phyloP scores from a whole-genome alignment of 2,888 invertebrate species.

The Phyllotreta cruciferae region DNA sequence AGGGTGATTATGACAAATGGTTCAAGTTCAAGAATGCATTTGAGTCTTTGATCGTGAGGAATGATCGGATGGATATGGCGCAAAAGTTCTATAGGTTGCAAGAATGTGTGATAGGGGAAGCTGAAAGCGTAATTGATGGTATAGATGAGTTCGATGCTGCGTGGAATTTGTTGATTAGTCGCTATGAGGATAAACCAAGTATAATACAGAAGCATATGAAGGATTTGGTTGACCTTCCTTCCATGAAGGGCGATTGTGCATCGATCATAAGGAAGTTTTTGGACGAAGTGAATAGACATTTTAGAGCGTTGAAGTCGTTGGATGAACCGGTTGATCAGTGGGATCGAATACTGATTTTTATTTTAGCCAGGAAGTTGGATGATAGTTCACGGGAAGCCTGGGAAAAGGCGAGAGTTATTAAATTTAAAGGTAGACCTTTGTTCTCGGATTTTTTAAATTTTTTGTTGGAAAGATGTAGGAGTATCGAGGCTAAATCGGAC shows the following conservation, averaged over 20 bases:
- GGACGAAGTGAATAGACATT: no score
- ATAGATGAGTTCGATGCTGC: not conserved
- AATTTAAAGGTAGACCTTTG: not conserved
- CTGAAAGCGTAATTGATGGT: conserved; percentile 3
- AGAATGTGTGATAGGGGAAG: conserved; percentile 7
- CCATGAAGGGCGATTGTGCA: no score
- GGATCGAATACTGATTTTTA: conserved; percentile 3
- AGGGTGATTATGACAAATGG: conserved; percentile 1
- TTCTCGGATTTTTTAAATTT: not conserved
- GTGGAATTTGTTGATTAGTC: not conserved
- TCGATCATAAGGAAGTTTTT: no score
- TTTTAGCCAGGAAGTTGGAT: conserved; percentile 2
- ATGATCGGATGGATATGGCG: not conserved
- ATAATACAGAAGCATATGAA: conserved; percentile 14
- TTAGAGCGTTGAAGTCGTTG: conserved; percentile 9
- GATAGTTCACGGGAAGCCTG: not conserved
- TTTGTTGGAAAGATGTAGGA: not conserved
- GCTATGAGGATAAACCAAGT: conserved; percentile 2
- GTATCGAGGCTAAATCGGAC: not conserved
- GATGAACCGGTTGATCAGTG: conserved; percentile 10
- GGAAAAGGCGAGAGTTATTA: not conserved
- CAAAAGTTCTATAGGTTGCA: conserved; percentile 6
- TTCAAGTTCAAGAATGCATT: conserved; percentile 14
- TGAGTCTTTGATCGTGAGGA: not conserved
- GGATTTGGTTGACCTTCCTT: no score